Base-by-base conservation (phyloP, 2,797 vertebrate species). In the Furcifer pardalis region DNA sequence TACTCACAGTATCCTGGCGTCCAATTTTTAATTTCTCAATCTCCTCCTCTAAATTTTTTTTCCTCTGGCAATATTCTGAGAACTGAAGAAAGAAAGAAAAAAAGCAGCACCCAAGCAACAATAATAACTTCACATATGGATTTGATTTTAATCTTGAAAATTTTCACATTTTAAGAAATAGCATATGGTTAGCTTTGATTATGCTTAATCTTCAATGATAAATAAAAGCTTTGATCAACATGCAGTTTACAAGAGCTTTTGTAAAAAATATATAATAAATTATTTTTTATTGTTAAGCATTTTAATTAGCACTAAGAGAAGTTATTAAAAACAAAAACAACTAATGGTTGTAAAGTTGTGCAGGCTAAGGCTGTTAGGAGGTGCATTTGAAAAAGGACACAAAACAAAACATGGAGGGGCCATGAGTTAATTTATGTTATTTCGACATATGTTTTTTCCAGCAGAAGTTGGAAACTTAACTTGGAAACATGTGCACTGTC, bases 1-100 rank as follows among this genome's bases (percentile, higher is more conserved):
- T 88, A 94, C 96, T 96, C 96, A 99, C 98, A 4, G 97, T 98
- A 86, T 98, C 96, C 91, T 98, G 92, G 69, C 98, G 98, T 93
- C 98, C 99, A 84, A 97, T 92, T 97, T 96, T 98, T 3, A 97
- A 97, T 91, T 97, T 98, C 83, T 97, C 96, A 12, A 97, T 94
- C 15, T 82, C 95, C 89, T 97, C 96, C 82, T 97, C 94, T 27
- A 98, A 91, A 62, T 90, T 89, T 12, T 80, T 91, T 89, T 97
- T 97, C 56, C 97, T 97, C 90, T 97, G 95, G 89, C 93, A 97
- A 83, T 96, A 95, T 68, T 99, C 97, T 49, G 96, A 95, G 81
- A 96, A 91, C 98, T 99, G 86, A 30, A 81, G 59, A 90, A 92
- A 71, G 59, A 90, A 92, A 71, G 82, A 89, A 93, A 84, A 88